Evolutionary conservation across 2,113 vertebrate genomes (phyloP).

Genomic region (Narcine bancroftii): DNA sequence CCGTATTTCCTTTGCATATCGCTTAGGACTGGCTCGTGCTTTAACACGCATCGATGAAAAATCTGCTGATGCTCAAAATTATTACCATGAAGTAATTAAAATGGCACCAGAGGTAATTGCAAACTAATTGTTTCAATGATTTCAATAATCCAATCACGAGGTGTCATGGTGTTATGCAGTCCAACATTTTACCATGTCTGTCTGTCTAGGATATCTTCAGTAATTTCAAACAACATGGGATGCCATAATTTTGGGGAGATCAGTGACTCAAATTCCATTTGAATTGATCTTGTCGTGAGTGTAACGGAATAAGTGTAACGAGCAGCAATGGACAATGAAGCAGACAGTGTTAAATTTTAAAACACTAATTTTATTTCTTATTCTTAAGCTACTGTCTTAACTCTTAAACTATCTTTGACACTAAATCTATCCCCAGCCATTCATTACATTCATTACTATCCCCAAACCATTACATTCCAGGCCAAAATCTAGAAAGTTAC

Average conservation of each 20-base stretch:
- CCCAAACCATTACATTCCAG: too few species aligned
- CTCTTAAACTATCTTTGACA: too few species aligned
- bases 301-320: too few species aligned
- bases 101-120: constrained; percentile 52
- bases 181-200: not conserved
- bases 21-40: constrained; percentile 51
- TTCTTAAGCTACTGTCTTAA: too few species aligned
- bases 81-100: constrained; percentile 52
- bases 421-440: too few species aligned
- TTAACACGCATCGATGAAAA: constrained; percentile 46
- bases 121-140: not conserved
- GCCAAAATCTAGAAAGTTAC: too few species aligned
- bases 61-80: constrained; percentile 42
- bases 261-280: not conserved
- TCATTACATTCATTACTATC: too few species aligned
- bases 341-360: too few species aligned
- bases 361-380: too few species aligned
- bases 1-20: constrained; percentile 45
- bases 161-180: not conserved
- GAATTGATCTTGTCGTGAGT: not conserved
- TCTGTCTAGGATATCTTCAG: not conserved
- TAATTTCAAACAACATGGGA: not conserved
- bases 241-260: not conserved
- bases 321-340: too few species aligned
- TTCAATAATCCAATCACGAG: not conserved